Evolutionary conservation across 2,888 invertebrate genomes (phyloP), one percentile per base, ranked within the genome.

Genomic region (Blastobasis adustella): DNA sequence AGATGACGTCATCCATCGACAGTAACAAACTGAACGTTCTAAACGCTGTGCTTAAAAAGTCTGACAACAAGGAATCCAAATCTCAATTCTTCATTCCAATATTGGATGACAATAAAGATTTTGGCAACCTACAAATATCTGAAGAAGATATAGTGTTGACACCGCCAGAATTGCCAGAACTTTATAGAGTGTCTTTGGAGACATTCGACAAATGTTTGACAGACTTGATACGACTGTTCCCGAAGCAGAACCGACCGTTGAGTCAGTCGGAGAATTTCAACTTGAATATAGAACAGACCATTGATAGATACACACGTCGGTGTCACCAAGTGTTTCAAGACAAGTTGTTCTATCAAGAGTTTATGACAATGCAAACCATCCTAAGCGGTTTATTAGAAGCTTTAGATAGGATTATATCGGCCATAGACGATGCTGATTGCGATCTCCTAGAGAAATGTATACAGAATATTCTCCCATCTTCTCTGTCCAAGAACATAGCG

Each of bases 301-400:
- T 89, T 50, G 89, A 89, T 10, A 76, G 86, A 52, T 89, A 89
- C 37, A 89, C 89, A 0, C 65, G 82, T 7, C 67, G 88, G 37
- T 89, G 89, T 40, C 89, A 88, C 46, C 85, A 88, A 71, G 87
- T 89, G 0, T 89, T 89, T 39, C 83, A 86, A 72, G 89, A 89
- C 39, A 88, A 87, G 60, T 55, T 85, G 3, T 89, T 89, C 57
- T 84, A 87, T 54, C 81, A 86, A 63, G 88, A 89, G 56, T 86
- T 85, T 46, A 66, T 77, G 23, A 79, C 72, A 0, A 61, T 87
- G 1, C 89, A 89, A 51, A 81, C 77, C 0, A 65, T 85, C 40
- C 54, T 89, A 47, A 70, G 69, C 0, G 84, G 84, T 1, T 83
- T 80, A 49, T 60, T 89, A 37, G 62, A 76, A 37, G 62, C 76